Percentiles rank a stretch among this genome's conserved stretches.
These are phyloP conservation scores for Zophobas morio DNA, from an alignment of 1,140 invertebrate genomes.

Conservation along the genomic window DNA sequence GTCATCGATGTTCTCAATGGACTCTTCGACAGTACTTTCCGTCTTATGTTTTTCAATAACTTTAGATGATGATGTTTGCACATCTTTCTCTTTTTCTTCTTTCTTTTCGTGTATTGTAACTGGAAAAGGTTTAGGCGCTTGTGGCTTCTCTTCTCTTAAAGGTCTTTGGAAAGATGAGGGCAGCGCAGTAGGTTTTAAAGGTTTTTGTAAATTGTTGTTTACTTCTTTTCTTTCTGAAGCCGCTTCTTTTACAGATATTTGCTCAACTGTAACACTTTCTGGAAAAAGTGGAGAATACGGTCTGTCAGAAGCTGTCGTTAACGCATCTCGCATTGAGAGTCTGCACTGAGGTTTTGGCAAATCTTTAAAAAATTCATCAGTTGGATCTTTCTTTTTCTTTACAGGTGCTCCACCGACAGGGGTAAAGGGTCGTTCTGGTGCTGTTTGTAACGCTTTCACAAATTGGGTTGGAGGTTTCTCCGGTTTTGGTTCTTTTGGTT, in stretches of 20 bases:
- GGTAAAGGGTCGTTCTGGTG: conserved; percentile 76
- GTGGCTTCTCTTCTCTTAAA: conserved; percentile 25
- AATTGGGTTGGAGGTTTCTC: conserved; percentile 69
- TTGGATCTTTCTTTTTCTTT: conserved; percentile 60
- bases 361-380: conserved; percentile 65
- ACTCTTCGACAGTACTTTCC: conserved; percentile 51
- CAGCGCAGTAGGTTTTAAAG: conserved; percentile 55
- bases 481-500: conserved; percentile 68
- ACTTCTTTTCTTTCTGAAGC: conserved; percentile 2
- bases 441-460: conserved; percentile 77
- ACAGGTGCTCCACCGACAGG: conserved; percentile 67
- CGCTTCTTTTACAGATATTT: conserved; percentile 16
- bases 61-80: conserved; percentile 7
- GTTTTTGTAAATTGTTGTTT: conserved; percentile 50
- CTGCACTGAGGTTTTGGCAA: conserved; percentile 68
- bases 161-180: conserved; percentile 53
- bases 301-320: conserved; percentile 69
- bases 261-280: conserved; percentile 35
- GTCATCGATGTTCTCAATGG: conserved; percentile 50
- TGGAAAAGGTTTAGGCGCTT: conserved; percentile 52
- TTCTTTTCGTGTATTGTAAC: conserved; percentile 50
- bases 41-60: conserved; percentile 52
- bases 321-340: conserved; percentile 67
- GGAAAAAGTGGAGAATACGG: conserved; percentile 61
- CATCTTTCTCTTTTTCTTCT: conserved; percentile 33